Evolutionary conservation across 2,888 invertebrate genomes (phyloP), one percentile per base, ranked within the genome.

Genomic region (Resseliella maxima): DNA sequence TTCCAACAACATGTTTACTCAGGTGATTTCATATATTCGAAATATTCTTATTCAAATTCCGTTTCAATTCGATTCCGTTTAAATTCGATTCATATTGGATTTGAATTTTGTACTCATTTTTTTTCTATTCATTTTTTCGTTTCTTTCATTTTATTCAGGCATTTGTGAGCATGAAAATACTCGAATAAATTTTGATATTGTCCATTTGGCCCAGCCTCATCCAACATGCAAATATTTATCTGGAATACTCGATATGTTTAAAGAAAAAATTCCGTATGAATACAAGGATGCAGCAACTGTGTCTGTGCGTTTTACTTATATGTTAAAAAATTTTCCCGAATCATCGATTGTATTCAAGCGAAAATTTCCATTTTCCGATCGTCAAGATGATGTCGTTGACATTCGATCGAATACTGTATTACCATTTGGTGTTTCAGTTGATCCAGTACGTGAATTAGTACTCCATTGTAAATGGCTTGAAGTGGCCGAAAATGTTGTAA

Each of bases 381-480:
- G 41, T 21, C 83, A 46, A 41, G 87, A 87, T 15, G 90, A 92
- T 85, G 90, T 93, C 85, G 94, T 94, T 88, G 93, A 95, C 86
- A 94, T 96, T 18, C 95, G 96, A 21, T 93, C 94, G 12, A 94
- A 96, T 89, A 95, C 95, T 86, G 89, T 90, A 0, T 92, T 98
- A 86, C 97, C 98, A 0, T 97, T 97, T 92, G 98, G 98, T 54
- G 95, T 96, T 41, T 94, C 94, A 46, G 94, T 94, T 86, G 95
- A 97, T 91, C 97, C 97, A 0, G 92, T 96, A 88, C 95, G 94
- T 86, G 94, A 95, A 90, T 92, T 97, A 38, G 92, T 94, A 87
- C 90, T 98, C 24, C 95, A 95, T 89, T 94, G 96, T 81, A 95
- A 95, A 36, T 99, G 98, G 98, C 95, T 96, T 0, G 93, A 94